phyloP scores from a whole-genome alignment of 1,140 invertebrate genomes.

The Tetramorium parvispinum region DNA sequence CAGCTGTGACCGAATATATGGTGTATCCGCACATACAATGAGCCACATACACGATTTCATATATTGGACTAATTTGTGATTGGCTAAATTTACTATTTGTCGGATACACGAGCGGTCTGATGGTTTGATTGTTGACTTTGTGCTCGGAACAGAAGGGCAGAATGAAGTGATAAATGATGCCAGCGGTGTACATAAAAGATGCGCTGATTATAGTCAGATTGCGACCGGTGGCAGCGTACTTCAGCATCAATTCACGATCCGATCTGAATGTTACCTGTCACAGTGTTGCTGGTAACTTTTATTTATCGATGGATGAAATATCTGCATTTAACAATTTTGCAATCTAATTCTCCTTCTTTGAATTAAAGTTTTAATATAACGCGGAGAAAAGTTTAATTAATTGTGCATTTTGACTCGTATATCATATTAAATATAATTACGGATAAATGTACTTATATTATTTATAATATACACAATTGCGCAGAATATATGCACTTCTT shows the following conservation, averaged over 20 bases:
- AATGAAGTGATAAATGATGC: slow-evolving; percentile 50
- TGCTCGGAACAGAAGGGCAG: slow-evolving; percentile 18
- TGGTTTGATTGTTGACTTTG: slow-evolving; percentile 53
- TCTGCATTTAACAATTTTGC: neutral
- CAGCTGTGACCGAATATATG: slow-evolving; percentile 33
- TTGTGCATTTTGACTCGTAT: neutral
- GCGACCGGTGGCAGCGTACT: slow-evolving; percentile 55
- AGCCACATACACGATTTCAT: slow-evolving; percentile 62
- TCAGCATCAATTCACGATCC: slow-evolving; percentile 60
- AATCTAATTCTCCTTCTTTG: neutral
- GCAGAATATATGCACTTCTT: neutral
- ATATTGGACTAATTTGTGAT: slow-evolving; percentile 48
- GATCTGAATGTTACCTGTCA: slow-evolving; percentile 36
- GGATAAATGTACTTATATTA: neutral
- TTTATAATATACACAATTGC: neutral
- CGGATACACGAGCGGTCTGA: slow-evolving; percentile 66
- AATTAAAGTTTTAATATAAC: neutral
- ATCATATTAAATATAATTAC: neutral
- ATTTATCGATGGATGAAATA: neutral
- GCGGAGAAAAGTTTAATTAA: slow-evolving; percentile 6
- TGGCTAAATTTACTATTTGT: slow-evolving; percentile 52
- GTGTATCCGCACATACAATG: slow-evolving; percentile 62
- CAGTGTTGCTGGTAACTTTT: neutral
- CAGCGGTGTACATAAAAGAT: slow-evolving; percentile 63
- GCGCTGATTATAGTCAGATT: slow-evolving; percentile 60